Percentiles rank a stretch among this genome's conserved stretches.
Evolutionary conservation across 92 coral and sea anemone species (phyloP).

Genomic region (Palythoa heliodiscus): DNA sequence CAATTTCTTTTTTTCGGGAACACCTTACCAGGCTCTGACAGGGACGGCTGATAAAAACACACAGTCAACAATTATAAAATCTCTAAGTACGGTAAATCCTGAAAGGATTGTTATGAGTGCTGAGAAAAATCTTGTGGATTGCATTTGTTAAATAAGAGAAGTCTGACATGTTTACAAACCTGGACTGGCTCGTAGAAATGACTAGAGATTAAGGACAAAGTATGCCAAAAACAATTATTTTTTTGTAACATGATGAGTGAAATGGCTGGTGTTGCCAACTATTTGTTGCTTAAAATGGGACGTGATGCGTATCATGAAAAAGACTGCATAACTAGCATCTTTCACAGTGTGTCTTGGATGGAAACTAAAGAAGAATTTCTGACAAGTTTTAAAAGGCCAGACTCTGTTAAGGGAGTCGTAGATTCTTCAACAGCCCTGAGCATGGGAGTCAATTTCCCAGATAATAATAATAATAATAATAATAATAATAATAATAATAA

Average conservation of each 20-base stretch:
- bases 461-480: too few relatives aligned
- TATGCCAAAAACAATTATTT: slow-evolving; percentile 16
- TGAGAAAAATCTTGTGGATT: background rate
- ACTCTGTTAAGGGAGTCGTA: slow-evolving; percentile 30
- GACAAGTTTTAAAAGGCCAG: slow-evolving; percentile 40
- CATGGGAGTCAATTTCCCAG: background rate
- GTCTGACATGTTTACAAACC: background rate
- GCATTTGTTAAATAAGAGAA: background rate
- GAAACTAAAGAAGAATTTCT: slow-evolving; percentile 41
- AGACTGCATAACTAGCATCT: slow-evolving; percentile 19
- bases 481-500: too few relatives aligned
- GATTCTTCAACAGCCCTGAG: slow-evolving; percentile 48
- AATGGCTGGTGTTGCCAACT: background rate
- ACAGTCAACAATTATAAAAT: slow-evolving; percentile 37
- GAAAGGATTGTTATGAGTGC: slow-evolving; percentile 4
- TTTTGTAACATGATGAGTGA: slow-evolving; percentile 19
- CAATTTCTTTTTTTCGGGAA: slow-evolving; percentile 37
- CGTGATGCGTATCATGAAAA: background rate
- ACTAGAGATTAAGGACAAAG: background rate
- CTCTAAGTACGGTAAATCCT: slow-evolving; percentile 24
- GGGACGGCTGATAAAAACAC: slow-evolving; percentile 69
- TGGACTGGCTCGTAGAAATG: slow-evolving; percentile 12
- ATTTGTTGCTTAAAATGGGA: slow-evolving; percentile 13
- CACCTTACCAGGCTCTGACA: slow-evolving; percentile 66
- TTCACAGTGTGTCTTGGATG: slow-evolving; percentile 39